Evolutionary conservation across 2,113 vertebrate species (phyloP), one percentile per base, ranked within the genome.

Genomic region (Guaruba guarouba): DNA sequence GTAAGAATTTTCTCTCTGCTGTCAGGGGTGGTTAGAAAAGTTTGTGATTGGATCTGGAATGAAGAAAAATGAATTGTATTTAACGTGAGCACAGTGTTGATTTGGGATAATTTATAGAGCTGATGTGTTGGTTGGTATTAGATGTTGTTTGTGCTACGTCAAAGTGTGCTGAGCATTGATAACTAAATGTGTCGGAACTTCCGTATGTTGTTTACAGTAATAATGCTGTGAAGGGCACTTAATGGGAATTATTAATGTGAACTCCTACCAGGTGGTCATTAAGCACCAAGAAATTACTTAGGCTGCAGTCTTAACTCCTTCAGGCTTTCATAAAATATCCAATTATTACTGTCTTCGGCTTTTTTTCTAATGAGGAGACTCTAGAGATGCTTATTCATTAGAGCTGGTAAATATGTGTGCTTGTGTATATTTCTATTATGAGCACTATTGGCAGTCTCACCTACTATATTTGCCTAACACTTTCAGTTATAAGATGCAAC

Each of bases 261-360:
- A 54, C 70, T 86, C 51, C 76, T 92, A 52, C 81, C 77, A 77
- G 57, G 62, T 94, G 90, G 80, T 81, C 82, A 68, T 90, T 86
- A 95, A 86, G 57, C 57, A 86, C 48, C 64, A 69, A 88, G 69
- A 91, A 93, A 86, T 88, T 5, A 78, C 51, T 90, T 92, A 13
- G 7, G n/a, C 73, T 90, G 48, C 86, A 85, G 83, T 54, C 48
- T 69, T 55, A 89, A 76, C 37, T 86, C 49, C 43, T 88, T 82
- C 73, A 76, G 80, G 28, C 86, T 95, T 92, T 82, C 66, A 29
- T 71, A 48, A 91, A 71, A 80, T 80, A 76, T 7, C 33, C 63
- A 64, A 16, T 89, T 86, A 79, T 49, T 68, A 15, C 46, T 62
- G 4, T n/a, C 54, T 41, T 25, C 57, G 37, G 51, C 64, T 71